Conservation (phyloP, 2,888 invertebrate genomes). For the Acanthosepion lycidas region DNA sequence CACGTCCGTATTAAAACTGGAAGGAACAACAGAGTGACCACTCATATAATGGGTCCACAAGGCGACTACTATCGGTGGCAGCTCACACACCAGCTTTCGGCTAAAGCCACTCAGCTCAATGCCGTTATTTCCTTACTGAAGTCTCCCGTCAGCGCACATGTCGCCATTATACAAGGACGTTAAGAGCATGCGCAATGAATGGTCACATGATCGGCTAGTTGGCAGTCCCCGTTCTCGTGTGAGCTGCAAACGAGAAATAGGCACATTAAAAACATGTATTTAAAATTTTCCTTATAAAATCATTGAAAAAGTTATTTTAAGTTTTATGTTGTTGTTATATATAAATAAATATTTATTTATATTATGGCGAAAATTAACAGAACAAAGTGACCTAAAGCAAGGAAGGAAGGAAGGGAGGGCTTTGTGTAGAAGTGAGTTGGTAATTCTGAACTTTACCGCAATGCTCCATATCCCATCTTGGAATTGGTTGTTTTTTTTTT, state of each 20-base stretch:
- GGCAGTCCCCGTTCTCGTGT: background rate
- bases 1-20: background rate
- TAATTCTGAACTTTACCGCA: too few species aligned
- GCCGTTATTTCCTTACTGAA: background rate
- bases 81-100: slow-evolving; percentile 24
- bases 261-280: background rate
- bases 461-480: too few species aligned
- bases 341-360: background rate
- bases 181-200: background rate
- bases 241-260: background rate
- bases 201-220: slow-evolving; percentile 41
- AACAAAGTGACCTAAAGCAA: too few species aligned
- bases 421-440: too few species aligned
- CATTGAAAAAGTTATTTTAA: too few species aligned
- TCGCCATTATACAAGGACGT: slow-evolving; percentile 40
- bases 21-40: slow-evolving; percentile 35
- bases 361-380: too few species aligned
- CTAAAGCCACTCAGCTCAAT: slow-evolving; percentile 36
- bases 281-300: background rate
- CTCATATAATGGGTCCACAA: background rate
- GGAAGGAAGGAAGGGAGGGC: too few species aligned
- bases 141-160: slow-evolving; percentile 40
- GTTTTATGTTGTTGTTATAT: background rate
- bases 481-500: too few species aligned
- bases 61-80: background rate